Evolutionary conservation across 2,113 vertebrate genomes (phyloP).

Genomic region (Suricata suricatta): DNA sequence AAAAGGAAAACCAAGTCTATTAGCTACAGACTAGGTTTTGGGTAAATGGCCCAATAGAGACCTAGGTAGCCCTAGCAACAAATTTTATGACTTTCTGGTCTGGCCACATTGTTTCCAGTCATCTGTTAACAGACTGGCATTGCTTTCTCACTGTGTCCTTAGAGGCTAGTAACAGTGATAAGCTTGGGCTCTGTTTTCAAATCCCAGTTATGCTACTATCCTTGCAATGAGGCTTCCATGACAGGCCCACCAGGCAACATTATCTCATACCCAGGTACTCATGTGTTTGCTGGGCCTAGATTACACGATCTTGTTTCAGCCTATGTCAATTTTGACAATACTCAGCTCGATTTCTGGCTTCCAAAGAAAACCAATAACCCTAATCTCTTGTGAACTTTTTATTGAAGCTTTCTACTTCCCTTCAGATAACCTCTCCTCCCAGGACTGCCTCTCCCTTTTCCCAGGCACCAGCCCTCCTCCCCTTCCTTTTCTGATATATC

Average conservation of each 20-base stretch:
- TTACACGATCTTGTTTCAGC: neutral
- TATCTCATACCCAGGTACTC: neutral
- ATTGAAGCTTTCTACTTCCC: neutral
- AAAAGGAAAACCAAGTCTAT: neutral
- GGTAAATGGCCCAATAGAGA: neutral
- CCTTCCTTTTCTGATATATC: neutral
- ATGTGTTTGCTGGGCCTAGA: neutral
- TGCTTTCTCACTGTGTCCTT: neutral
- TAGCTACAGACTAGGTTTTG: neutral
- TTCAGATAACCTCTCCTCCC: neutral
- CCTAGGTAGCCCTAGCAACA: neutral
- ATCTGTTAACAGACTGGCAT: neutral
- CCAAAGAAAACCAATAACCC: neutral
- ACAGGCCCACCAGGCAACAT: accelerated
- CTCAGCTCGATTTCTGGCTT: neutral
- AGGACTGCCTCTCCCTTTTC: neutral
- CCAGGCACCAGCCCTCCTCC: neutral
- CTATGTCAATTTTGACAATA: neutral
- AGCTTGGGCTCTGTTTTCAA: neutral
- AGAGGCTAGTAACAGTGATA: accelerated
- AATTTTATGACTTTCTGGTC: neutral
- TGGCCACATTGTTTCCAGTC: neutral
- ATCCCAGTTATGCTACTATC: neutral
- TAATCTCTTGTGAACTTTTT: neutral
- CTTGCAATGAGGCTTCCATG: accelerated